Evolutionary conservation across 2,113 vertebrate genomes (phyloP), one percentile per base, ranked within the genome.

Genomic region (Gopherus flavomarginatus): DNA sequence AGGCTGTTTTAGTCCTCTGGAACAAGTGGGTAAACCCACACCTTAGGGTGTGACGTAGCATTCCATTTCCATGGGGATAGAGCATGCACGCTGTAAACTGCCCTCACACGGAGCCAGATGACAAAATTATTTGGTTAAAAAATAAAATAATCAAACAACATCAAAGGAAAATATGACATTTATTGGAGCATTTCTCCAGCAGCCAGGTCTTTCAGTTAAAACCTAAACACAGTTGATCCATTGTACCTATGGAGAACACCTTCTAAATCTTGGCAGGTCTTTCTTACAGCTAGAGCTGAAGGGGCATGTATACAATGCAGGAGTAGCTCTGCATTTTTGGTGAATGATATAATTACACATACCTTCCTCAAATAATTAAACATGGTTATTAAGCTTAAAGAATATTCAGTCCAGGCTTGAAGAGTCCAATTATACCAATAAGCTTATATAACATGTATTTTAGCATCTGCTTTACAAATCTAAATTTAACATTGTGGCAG

Each of bases 281-380:
- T 47, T 52, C 91, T 96, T 11, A 10, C 11, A 92, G 90, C 92
- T 22, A n/a, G 75, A 92, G 82, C 38, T 13, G 77, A 88, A 89
- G 83, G 83, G 93, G 91, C 89, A 91, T 49, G 75, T 47, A 44
- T 78, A 80, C 1, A 29, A n/a, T 29, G 21, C 42, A 93, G 89
- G 62, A 89, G 35, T 56, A 96, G 93, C 81, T 7, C 85, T 83
- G 89, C 97, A 87, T 97, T 97, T 94, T 87, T 97, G 90, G 13
- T 6, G 53, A 44, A 31, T 97, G 96, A 97, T 52, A 91, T 96
- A 78, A 96, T 38, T 56, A 87, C 59, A 65, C 72, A 83, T 81
- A 94, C 89, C 86, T 87, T 83, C 57, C 50, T 85, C 89, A 94
- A 96, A 80, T 57, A 81, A 83, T n/a, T 57, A 96, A 75, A 52